Base-by-base conservation (phyloP, 2,797 vertebrate genomes). In the Lithobates pipiens region DNA sequence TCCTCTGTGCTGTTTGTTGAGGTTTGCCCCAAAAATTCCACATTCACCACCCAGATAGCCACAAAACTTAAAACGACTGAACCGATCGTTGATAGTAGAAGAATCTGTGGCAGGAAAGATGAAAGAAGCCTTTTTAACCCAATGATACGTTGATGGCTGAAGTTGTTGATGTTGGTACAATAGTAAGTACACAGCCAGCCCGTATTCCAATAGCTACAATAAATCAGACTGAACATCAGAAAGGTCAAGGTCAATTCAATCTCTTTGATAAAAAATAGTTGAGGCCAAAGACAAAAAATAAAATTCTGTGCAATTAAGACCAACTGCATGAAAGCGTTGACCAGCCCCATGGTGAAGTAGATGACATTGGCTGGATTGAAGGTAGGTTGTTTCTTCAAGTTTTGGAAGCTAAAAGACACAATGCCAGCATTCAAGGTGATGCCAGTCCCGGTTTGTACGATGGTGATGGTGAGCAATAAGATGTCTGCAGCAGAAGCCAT, bases 101-200 rank as follows among this genome's bases (percentile, higher is more conserved):
- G 27, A 15, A 76, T 44, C 1, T 46, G 63, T 7, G 39, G 23
- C 42, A 68, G 13, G 25, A 42, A 32, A 9, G 39, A 23, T 2
- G 63, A 36, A 23, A 25, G 46, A 0, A 32, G 27, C 15, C 15
- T 50, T 32, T 54, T 77, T 13, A 68, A 3, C 82, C 46, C 42
- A 39, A 77, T 9, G 29, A 77, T 29, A 34, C 29, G 32, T 39
- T 16, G 18, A 36, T 70, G 21, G 29, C 10, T 50, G 34, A 69
- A 57, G 46, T 71, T 77, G 67, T 16, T 18, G n/a, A 84, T 70
- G 44, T 9, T 71, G 74, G 46, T 23, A 18, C 42, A 76, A 42
- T 77, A 84, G 44, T 61, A 57, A 2, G 50, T 18, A n/a, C 74
- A 76, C 65, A 84, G 74, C 82, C 63, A 77, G 65, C n/a, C 65